Conservation (phyloP, 2,888 invertebrate genomes). For the Timema cristinae region DNA sequence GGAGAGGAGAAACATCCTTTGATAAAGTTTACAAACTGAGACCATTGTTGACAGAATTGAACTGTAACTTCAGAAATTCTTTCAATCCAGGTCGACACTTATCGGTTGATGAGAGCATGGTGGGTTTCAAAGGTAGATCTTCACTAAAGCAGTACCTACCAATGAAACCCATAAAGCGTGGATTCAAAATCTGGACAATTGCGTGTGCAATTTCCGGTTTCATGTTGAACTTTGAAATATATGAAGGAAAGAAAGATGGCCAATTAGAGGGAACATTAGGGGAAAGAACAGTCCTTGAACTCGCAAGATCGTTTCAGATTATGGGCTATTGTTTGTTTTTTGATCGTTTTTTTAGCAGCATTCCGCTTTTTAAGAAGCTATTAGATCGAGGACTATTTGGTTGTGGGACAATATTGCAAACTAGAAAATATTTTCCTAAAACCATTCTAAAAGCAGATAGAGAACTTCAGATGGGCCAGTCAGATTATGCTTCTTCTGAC, state of each 20-base stretch:
- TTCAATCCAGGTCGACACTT: conserved; percentile 29
- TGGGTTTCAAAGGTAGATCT: conserved; percentile 35
- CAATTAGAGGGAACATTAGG: conserved; percentile 28
- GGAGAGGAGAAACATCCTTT: conserved; percentile 29
- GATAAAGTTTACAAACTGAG: conserved; percentile 35
- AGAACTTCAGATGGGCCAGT: conserved; percentile 33
- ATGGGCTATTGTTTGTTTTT: conserved; percentile 36
- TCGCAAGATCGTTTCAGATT: conserved; percentile 33
- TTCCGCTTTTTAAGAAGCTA: conserved; percentile 35
- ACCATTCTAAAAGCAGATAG: conserved; percentile 34
- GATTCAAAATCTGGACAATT: conserved; percentile 36
- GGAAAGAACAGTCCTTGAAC: conserved; percentile 36
- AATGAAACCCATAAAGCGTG: conserved; percentile 35
- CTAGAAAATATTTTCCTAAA: conserved; percentile 37
- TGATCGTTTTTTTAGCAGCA: conserved; percentile 37
- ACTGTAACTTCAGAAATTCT: no score
- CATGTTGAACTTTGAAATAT: conserved; percentile 29
- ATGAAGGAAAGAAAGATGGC: conserved; percentile 22
- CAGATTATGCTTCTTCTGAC: conserved; percentile 32
- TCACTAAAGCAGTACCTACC: conserved; percentile 35
- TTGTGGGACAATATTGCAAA: conserved; percentile 37
- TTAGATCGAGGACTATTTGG: conserved; percentile 34
- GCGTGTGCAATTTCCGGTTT: conserved; percentile 31
- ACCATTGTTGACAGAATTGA: conserved; percentile 29
- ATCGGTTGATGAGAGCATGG: conserved; percentile 36